phyloP scores from a whole-genome alignment of 1,140 invertebrate genomes.

The Drosophila trapezifrons region DNA sequence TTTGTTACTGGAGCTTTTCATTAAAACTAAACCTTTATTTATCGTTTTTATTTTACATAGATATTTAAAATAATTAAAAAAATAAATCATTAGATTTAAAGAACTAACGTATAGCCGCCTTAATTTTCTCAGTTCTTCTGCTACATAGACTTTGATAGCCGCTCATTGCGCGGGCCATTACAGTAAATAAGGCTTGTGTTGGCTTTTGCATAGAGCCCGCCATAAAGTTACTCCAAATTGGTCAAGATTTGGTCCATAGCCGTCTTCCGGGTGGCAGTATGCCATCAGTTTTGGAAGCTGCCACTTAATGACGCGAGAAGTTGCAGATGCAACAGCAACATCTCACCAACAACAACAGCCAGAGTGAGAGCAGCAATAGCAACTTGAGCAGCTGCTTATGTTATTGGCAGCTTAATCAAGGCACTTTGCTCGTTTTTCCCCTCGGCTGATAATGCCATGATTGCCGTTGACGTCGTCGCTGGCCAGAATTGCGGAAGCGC shows the following conservation, averaged over 20 bases:
- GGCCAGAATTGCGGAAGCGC: conserved; percentile 71
- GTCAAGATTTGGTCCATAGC: conserved; percentile 23
- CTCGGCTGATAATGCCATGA: conserved; percentile 53
- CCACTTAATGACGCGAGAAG: conserved; percentile 55
- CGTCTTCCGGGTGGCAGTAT: conserved; percentile 50
- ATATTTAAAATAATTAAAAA: too few species aligned
- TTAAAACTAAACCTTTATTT: too few species aligned
- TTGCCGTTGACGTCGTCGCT: conserved; percentile 25
- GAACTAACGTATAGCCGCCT: too few species aligned
- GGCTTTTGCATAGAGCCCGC: conserved; percentile 5
- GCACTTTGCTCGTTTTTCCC: conserved; percentile 16
- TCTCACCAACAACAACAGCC: conserved; percentile 8
- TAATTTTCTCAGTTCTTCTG: neutral
- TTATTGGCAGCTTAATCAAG: conserved; percentile 66
- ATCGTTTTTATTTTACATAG: too few species aligned
- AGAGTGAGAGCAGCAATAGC: conserved; percentile 14
- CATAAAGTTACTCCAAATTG: conserved; percentile 22
- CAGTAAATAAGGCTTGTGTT: conserved; percentile 2
- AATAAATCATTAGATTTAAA: too few species aligned
- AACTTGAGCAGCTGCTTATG: conserved; percentile 36
- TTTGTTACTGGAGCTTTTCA: too few species aligned
- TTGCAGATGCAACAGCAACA: conserved; percentile 36
- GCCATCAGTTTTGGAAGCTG: conserved; percentile 36
- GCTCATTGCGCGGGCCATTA: conserved; percentile 11
- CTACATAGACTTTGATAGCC: conserved; percentile 17